These are phyloP conservation scores for Brachyrhaphis roseni DNA, from an alignment of 2,797 vertebrate species.

Conservation along the genomic window DNA sequence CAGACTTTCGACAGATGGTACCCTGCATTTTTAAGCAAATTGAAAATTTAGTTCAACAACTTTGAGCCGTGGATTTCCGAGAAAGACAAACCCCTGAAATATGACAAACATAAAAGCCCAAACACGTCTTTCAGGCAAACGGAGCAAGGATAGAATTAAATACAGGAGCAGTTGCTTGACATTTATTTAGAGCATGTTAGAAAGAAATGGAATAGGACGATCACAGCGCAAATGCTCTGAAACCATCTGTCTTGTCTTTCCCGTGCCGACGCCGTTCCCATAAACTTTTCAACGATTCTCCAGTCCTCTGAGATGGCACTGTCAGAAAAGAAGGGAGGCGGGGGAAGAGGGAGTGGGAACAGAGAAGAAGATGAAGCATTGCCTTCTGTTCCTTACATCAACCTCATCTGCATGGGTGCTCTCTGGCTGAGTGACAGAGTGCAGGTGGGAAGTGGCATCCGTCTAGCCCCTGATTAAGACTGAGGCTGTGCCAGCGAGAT, in stretches of 20 bases:
- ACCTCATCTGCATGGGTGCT: conserved; percentile 28
- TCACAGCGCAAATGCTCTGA: conserved; percentile 1
- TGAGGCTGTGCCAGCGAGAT: conserved; percentile 43
- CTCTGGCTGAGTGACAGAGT: conserved; percentile 45
- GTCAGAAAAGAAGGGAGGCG: background rate
- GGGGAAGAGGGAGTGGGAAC: background rate
- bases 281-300: conserved; percentile 9
- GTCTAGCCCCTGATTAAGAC: conserved; percentile 63
- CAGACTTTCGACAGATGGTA: conserved; percentile 14
- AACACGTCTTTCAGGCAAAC: conserved; percentile 10
- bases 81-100: background rate
- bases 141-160: background rate
- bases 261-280: conserved; percentile 16
- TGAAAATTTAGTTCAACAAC: background rate
- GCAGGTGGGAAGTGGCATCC: conserved; percentile 54
- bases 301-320: conserved; percentile 1
- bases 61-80: background rate
- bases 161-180: conserved; percentile 13
- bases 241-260: conserved; percentile 31
- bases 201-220: conserved; percentile 13
- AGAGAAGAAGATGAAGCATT: conserved; percentile 2
- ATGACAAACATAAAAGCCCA: background rate
- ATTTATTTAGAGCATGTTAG: conserved; percentile 11
- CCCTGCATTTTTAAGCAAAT: background rate
- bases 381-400: conserved; percentile 27